Conservation (phyloP, 2,113 vertebrate genomes). For the Chunga burmeisteri region DNA sequence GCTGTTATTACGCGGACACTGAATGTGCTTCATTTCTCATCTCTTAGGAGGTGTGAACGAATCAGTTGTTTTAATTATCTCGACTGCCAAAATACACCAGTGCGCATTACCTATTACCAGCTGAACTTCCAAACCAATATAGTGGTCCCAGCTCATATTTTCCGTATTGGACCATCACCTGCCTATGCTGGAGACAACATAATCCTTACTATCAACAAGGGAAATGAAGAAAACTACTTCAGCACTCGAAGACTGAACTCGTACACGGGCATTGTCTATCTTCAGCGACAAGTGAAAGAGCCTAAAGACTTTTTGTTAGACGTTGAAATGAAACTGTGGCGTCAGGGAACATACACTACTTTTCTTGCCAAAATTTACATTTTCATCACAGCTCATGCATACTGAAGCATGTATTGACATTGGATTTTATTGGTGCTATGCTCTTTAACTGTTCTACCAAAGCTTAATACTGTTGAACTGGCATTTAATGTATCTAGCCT, state of each 20-base stretch:
- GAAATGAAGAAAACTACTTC: constrained; percentile 90
- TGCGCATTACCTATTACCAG: constrained; percentile 89
- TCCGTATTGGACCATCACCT: constrained; percentile 89
- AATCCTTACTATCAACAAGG: constrained; percentile 81
- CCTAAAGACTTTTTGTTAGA: constrained; percentile 90
- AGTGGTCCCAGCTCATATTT: constrained; percentile 88
- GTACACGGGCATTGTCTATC: constrained; percentile 86
- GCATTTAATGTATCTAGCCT: constrained; percentile 48
- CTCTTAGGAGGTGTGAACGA: constrained; percentile 86
- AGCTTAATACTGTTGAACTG: constrained; percentile 53
- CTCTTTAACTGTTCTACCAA: constrained; percentile 55
- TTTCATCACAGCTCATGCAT: constrained; percentile 84
- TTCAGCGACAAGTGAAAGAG: constrained; percentile 82
- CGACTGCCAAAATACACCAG: constrained; percentile 85
- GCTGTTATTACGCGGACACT: background rate
- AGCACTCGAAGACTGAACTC: constrained; percentile 86
- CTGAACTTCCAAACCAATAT: constrained; percentile 91
- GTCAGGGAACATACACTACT: constrained; percentile 86
- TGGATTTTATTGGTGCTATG: constrained; percentile 70
- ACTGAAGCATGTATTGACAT: constrained; percentile 53
- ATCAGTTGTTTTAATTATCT: constrained; percentile 80
- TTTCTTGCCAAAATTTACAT: constrained; percentile 91
- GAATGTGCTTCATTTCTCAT: background rate
- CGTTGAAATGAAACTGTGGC: constrained; percentile 93
- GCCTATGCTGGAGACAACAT: constrained; percentile 88